Base-by-base conservation (phyloP, 2,888 invertebrate species). In the Minunthozetes semirufus region DNA sequence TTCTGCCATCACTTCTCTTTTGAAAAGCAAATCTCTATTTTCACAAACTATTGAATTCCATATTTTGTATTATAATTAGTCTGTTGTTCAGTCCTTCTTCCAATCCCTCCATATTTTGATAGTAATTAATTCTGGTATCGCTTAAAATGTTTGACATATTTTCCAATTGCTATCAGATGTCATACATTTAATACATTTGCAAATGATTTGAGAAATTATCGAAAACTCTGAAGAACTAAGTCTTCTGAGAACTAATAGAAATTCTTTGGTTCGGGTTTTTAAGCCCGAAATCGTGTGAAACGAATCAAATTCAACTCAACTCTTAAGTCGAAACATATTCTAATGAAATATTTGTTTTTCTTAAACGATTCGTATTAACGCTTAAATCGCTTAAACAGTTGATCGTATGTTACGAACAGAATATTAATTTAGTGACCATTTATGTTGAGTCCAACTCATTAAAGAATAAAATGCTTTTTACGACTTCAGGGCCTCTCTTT, bases 391-490 rank as follows among this genome's bases (percentile, higher is more conserved):
- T 59, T 29, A 66, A 66, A 42, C 38, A 38, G 38, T 42, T 17
- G 19, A 66, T 38, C 38, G 5, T 66, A 42, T 66, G 42, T 19
- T 66, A 33, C 2, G 33, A n/a, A 63, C 29, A 33, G 38, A 29
- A 42, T 66, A 66, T 66, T 66, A 42, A 66, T 38, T 66, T 66
- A 66, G 38, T 66, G 66, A 66, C 66, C 66, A 66, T 66, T 42
- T 66, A 66, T 15, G 29, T 63, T 66, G 42, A 42, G 66, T 42
- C 42, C n/a, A 66, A 42, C 29, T 66, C 38, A 66, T 66, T 66
- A 66, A 66, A 59, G 42, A 42, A 38, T 66, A 66, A 38, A 66
- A 66, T 29, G 66, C 42, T 66, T 66, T 33, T 59, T 19, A 66
- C 19, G 38, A 33, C 66, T 42, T 1, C 11, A 42, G 66, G 66